Conservation (phyloP, 2,888 invertebrate genomes). For the Notocelia uddmanniana region DNA sequence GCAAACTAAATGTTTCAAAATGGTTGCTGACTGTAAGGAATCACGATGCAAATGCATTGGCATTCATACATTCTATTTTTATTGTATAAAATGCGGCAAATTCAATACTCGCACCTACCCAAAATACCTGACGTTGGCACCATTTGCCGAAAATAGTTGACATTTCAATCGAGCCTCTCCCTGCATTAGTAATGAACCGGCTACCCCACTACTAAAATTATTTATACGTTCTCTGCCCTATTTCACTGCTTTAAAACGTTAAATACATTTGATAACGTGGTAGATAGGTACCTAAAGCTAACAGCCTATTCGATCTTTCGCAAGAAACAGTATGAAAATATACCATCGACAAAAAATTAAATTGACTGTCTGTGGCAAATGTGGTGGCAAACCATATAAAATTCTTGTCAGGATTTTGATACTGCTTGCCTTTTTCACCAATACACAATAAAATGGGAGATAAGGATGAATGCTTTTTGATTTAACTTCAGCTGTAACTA, state of each 20-base stretch:
- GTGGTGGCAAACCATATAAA: too few species aligned
- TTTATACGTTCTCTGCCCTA: conserved; percentile 33
- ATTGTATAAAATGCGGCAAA: not conserved
- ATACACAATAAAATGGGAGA: too few species aligned
- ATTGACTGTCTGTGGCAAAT: too few species aligned
- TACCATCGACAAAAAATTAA: not conserved
- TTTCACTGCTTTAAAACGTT: conserved; percentile 21
- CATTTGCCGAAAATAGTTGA: conserved; percentile 38
- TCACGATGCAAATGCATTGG: too few species aligned
- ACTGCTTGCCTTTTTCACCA: too few species aligned
- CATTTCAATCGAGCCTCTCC: conserved; percentile 41
- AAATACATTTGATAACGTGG: conserved; percentile 13
- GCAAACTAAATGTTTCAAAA: too few species aligned
- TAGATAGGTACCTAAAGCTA: not conserved
- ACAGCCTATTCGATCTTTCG: not conserved
- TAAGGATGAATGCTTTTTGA: too few species aligned
- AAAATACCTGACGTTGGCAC: conserved; percentile 19
- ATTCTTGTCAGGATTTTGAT: too few species aligned
- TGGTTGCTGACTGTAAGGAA: too few species aligned
- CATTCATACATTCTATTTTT: not conserved
- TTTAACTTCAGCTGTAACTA: too few species aligned
- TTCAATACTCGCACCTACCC: conserved; percentile 15
- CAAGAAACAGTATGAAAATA: not conserved
- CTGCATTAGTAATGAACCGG: conserved; percentile 41
- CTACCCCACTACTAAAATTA: conserved; percentile 35